These are phyloP conservation scores for Cremastinae sp. DNA, from an alignment of 2,888 invertebrate species.

Conservation along the genomic window DNA sequence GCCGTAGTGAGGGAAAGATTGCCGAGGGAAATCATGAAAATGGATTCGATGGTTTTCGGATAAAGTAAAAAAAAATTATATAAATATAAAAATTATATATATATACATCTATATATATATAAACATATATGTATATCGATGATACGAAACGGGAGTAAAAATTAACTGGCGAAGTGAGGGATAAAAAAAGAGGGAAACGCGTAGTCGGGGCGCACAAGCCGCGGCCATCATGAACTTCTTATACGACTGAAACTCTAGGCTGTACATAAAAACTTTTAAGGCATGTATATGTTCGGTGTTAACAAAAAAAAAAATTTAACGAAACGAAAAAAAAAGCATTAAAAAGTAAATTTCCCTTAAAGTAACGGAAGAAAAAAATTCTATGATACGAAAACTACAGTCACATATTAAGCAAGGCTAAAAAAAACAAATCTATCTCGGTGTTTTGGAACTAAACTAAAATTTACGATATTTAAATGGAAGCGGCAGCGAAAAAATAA, in stretches of 20 bases:
- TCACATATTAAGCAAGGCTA: constrained; percentile 75
- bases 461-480: constrained; percentile 77
- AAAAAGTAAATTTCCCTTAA: constrained; percentile 71
- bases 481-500: constrained; percentile 63
- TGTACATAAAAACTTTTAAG: constrained; percentile 78
- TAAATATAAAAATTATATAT: constrained; percentile 22
- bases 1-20: constrained; percentile 46
- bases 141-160: constrained; percentile 33
- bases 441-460: constrained; percentile 79
- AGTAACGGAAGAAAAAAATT: constrained; percentile 69
- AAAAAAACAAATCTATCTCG: constrained; percentile 75
- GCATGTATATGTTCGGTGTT: constrained; percentile 80
- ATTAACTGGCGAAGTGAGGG: background rate
- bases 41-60: constrained; percentile 21
- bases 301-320: constrained; percentile 68
- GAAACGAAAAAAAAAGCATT: constrained; percentile 38
- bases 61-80: constrained; percentile 33
- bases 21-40: constrained; percentile 55
- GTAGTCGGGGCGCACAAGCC: constrained; percentile 57
- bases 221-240: constrained; percentile 70
- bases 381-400: constrained; percentile 70
- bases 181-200: constrained; percentile 51
- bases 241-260: constrained; percentile 80
- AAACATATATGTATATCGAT: constrained; percentile 16
- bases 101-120: constrained; percentile 27